A percentile compares a stretch with the other conserved stretches of the same genome.
These are phyloP conservation scores for Drosophila carrolli DNA, from an alignment of 1,140 invertebrate species.

Conservation along the genomic window DNA sequence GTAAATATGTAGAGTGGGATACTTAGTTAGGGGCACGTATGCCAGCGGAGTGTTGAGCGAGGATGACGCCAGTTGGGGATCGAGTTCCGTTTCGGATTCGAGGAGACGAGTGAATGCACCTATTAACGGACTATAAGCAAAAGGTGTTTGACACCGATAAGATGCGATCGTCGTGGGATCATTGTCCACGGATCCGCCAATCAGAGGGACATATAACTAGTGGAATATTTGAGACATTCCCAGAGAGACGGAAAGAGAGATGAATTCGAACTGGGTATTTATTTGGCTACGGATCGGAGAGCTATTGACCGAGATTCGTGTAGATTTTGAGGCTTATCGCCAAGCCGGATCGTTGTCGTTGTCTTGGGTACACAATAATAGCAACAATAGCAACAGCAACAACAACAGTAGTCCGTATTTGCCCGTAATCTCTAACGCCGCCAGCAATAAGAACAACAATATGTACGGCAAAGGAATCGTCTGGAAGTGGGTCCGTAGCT, in stretches of 20 bases:
- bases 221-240: slow-evolving; percentile 19
- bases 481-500: neutral
- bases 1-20: neutral
- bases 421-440: neutral
- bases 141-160: slow-evolving; percentile 45
- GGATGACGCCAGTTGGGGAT: slow-evolving; percentile 14
- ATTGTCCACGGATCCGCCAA: slow-evolving; percentile 24
- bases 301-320: slow-evolving; percentile 9
- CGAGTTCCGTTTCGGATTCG: slow-evolving; percentile 38
- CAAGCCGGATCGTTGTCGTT: neutral
- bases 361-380: slow-evolving; percentile 4
- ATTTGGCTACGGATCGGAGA: slow-evolving; percentile 22
- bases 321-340: slow-evolving; percentile 7
- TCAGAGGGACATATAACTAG: slow-evolving; percentile 18
- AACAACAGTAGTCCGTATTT: neutral
- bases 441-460: neutral
- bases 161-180: slow-evolving; percentile 9
- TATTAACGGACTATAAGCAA: slow-evolving; percentile 32
- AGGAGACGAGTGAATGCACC: slow-evolving; percentile 57
- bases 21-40: neutral
- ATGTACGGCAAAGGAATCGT: neutral
- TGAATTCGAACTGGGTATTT: slow-evolving; percentile 7
- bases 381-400: neutral
- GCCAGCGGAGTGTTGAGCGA: neutral
- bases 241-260: neutral